These are phyloP conservation scores for Fistularia tabacaria DNA, from an alignment of 2,797 vertebrate species.

Conservation along the genomic window DNA sequence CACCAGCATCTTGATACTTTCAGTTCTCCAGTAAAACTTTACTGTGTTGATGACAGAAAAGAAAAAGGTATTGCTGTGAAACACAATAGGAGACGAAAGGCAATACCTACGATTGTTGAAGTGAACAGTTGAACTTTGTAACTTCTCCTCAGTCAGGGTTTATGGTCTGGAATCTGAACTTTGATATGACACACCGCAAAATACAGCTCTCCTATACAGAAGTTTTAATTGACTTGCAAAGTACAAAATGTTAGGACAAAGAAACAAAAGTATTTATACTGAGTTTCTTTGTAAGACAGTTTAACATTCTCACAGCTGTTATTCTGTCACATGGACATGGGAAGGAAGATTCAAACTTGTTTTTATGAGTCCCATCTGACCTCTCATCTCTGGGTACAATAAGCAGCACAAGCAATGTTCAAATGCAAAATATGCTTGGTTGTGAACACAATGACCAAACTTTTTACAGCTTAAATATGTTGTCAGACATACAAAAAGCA, in stretches of 20 bases:
- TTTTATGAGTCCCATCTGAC: conserved; percentile 58
- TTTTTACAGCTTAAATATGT: conserved; percentile 14
- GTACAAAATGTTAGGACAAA: conserved; percentile 11
- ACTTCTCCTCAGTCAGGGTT: conserved; percentile 31
- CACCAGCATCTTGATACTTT: not conserved
- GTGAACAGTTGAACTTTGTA: conserved; percentile 30
- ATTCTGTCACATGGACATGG: conserved; percentile 60
- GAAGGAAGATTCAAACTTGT: conserved; percentile 43
- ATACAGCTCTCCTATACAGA: too few species aligned
- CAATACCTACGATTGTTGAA: not conserved
- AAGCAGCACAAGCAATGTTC: conserved; percentile 16
- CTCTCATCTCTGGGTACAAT: conserved; percentile 47
- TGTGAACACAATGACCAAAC: not conserved
- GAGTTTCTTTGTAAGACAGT: conserved; percentile 39
- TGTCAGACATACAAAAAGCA: conserved; percentile 6
- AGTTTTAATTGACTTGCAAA: not conserved
- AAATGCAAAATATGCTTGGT: too few species aligned
- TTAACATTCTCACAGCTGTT: conserved; percentile 59
- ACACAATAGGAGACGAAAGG: conserved; percentile 18
- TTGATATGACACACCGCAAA: conserved; percentile 11
- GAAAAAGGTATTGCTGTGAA: conserved; percentile 8
- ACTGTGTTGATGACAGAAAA: conserved; percentile 9
- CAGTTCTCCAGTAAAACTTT: conserved; percentile 1
- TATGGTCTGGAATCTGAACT: conserved; percentile 3
- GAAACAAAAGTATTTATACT: conserved; percentile 31